These are phyloP conservation scores for Scelioninae gen. 1 DNA, from an alignment of 2,888 invertebrate species.

Conservation along the genomic window DNA sequence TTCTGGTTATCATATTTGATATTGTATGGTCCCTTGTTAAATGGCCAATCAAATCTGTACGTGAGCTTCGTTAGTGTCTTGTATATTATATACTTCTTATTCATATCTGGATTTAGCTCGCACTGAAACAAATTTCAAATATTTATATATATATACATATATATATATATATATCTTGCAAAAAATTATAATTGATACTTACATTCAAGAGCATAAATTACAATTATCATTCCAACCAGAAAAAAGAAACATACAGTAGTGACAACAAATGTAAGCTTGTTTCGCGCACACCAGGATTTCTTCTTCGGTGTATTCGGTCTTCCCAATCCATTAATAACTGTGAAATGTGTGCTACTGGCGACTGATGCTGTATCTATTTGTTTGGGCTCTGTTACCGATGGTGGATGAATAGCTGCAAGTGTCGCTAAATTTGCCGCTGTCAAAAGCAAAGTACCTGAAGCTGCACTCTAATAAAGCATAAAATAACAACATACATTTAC, in stretches of 20 bases:
- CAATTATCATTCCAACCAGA: constrained; percentile 91
- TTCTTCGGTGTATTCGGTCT: constrained; percentile 87
- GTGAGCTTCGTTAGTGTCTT: constrained; percentile 47
- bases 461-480: constrained; percentile 88
- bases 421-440: constrained; percentile 90
- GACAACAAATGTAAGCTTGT: constrained; percentile 92
- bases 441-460: constrained; percentile 91
- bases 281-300: constrained; percentile 89
- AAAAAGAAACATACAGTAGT: constrained; percentile 93
- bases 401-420: constrained; percentile 84
- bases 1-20: constrained; percentile 35
- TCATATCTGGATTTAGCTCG: constrained; percentile 84
- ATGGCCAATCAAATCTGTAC: constrained; percentile 30
- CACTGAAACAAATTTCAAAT: constrained; percentile 84
- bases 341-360: constrained; percentile 94
- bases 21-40: constrained; percentile 14
- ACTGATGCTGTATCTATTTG: constrained; percentile 89
- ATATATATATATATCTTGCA: no score
- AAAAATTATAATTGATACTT: constrained; percentile 84
- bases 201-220: constrained; percentile 94
- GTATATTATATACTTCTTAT: constrained; percentile 64
- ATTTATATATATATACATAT: no score
- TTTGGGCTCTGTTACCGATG: constrained; percentile 84
- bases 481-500: background rate
- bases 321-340: constrained; percentile 91